phyloP scores from a whole-genome alignment of 1,140 invertebrate species.

The Zaprionus taronus region DNA sequence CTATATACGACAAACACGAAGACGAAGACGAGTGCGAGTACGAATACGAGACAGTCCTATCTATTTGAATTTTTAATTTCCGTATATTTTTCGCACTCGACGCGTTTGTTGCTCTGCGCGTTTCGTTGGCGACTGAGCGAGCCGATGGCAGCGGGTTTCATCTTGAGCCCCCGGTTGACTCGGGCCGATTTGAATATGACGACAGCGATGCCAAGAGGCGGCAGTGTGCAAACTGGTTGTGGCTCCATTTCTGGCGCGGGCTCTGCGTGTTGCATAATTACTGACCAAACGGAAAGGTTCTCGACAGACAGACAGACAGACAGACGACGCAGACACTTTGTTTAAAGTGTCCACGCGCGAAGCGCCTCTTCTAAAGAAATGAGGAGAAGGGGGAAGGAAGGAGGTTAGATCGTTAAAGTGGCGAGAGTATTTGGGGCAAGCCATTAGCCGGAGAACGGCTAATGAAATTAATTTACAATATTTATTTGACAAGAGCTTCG shows the following conservation, averaged over 20 bases:
- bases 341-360: conserved; percentile 40
- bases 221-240: conserved; percentile 62
- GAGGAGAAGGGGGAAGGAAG: background rate
- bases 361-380: background rate
- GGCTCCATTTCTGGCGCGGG: conserved; percentile 18
- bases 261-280: conserved; percentile 74
- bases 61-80: conserved; percentile 28
- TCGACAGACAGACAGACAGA: background rate
- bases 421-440: conserved; percentile 34
- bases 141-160: conserved; percentile 52
- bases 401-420: conserved; percentile 19
- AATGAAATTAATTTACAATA: conserved; percentile 53
- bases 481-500: conserved; percentile 32
- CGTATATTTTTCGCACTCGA: conserved; percentile 24
- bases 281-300: conserved; percentile 56
- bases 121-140: conserved; percentile 67
- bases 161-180: conserved; percentile 60
- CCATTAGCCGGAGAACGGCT: conserved; percentile 39
- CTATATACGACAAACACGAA: background rate
- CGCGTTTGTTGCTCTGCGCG: conserved; percentile 55
- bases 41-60: conserved; percentile 13
- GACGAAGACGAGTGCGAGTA: background rate
- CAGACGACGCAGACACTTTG: conserved; percentile 26
- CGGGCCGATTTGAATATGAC: conserved; percentile 71
- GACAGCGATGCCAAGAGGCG: conserved; percentile 32